phyloP scores from a whole-genome alignment of 2,888 invertebrate species.

The Leucoptera coffeella region DNA sequence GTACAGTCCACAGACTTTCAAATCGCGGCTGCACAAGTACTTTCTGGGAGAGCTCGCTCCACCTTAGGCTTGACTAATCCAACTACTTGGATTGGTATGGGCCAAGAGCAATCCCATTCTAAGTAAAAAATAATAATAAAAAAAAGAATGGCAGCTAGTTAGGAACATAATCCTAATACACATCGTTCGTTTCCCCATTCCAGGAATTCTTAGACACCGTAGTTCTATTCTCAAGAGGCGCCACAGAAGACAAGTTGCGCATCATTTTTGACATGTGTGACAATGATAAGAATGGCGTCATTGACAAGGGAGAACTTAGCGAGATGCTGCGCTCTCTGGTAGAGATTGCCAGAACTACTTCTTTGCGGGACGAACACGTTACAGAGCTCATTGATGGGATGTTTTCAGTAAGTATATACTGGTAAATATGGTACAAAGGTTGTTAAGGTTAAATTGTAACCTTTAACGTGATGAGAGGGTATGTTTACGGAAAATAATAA shows the following conservation, averaged over 20 bases:
- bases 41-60: too few species aligned
- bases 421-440: too few species aligned
- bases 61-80: too few species aligned
- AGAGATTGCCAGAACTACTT: constrained; percentile 88
- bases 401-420: constrained; percentile 67
- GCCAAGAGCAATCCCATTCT: too few species aligned
- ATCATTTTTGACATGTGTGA: constrained; percentile 98
- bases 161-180: neutral
- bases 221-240: constrained; percentile 84
- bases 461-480: too few species aligned
- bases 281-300: constrained; percentile 88
- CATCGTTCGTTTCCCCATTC: constrained; percentile 9
- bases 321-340: constrained; percentile 91
- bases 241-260: constrained; percentile 86
- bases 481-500: too few species aligned
- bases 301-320: constrained; percentile 87
- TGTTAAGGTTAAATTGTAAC: too few species aligned
- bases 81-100: too few species aligned
- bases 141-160: too few species aligned
- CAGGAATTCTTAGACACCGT: constrained; percentile 92
- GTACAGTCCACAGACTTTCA: too few species aligned
- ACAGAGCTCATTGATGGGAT: constrained; percentile 91
- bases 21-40: too few species aligned
- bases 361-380: constrained; percentile 83
- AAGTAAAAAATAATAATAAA: too few species aligned